A percentile compares a stretch with the other conserved stretches of the same genome.
These are phyloP conservation scores for Drosophila quinaria DNA, from an alignment of 2,888 invertebrate species.

Conservation along the genomic window DNA sequence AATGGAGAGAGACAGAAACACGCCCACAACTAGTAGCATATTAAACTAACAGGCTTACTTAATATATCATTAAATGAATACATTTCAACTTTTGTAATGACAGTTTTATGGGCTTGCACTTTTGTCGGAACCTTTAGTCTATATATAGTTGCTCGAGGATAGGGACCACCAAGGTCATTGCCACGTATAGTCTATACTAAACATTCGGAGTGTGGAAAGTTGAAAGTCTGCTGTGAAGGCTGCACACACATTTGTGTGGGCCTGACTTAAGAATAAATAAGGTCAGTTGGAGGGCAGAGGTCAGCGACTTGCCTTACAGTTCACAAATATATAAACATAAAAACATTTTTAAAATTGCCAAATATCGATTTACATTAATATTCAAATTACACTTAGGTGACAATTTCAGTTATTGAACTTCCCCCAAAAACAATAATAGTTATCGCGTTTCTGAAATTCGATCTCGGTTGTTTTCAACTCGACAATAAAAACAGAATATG, in stretches of 20 bases:
- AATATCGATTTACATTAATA: conserved; percentile 14
- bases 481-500: conserved; percentile 14
- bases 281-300: conserved; percentile 19
- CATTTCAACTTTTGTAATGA: conserved; percentile 46
- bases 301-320: conserved; percentile 25
- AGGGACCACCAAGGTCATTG: conserved; percentile 38
- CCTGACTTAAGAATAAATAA: background rate
- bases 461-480: conserved; percentile 42
- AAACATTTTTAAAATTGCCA: background rate
- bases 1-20: background rate
- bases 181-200: background rate
- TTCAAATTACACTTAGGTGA: background rate
- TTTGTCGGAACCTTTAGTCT: conserved; percentile 20
- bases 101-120: conserved; percentile 66
- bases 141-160: conserved; percentile 30
- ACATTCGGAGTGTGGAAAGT: conserved; percentile 29
- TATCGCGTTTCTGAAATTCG: conserved; percentile 43
- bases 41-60: conserved; percentile 35
- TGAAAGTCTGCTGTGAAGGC: conserved; percentile 56
- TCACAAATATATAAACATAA: background rate
- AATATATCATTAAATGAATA: conserved; percentile 23
- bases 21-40: conserved; percentile 26
- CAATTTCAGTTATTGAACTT: conserved; percentile 7
- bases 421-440: background rate
- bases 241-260: conserved; percentile 1